Percentiles rank a stretch among this genome's conserved stretches.
These are phyloP conservation scores for Graptemys geographica DNA, from an alignment of 2,797 vertebrate species.

Conservation along the genomic window DNA sequence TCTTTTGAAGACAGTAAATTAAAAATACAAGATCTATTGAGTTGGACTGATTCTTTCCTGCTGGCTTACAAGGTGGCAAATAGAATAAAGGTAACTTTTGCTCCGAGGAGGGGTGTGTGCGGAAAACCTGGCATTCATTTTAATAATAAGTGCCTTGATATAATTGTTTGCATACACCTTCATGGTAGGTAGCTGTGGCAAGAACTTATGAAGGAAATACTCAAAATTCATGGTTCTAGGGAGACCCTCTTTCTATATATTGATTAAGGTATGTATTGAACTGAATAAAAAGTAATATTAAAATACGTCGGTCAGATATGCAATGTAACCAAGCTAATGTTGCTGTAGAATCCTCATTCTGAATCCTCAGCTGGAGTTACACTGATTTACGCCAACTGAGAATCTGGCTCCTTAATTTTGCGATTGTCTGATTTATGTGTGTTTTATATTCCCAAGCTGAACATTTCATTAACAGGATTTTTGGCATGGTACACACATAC, in stretches of 20 bases:
- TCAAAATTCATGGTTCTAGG: not conserved
- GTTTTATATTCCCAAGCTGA: not conserved
- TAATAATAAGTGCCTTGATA: not conserved
- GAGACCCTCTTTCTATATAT: not conserved
- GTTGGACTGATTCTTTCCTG: not conserved
- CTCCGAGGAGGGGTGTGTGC: not conserved
- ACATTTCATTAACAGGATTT: not conserved
- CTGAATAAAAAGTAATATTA: not conserved
- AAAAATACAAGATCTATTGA: constrained; percentile 30
- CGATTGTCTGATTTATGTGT: not conserved
- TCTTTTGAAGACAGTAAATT: constrained; percentile 56
- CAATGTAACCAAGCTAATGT: not conserved
- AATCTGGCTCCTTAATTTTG: not conserved
- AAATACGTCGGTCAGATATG: not conserved
- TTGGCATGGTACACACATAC: not conserved
- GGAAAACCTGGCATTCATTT: not conserved
- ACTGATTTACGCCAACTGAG: not conserved
- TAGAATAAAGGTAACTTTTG: not conserved
- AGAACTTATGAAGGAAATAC: fast-evolving
- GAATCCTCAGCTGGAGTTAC: not conserved
- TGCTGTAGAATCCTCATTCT: not conserved
- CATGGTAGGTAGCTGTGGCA: fast-evolving
- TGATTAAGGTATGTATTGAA: not conserved
- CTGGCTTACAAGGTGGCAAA: not conserved
- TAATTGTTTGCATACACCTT: fast-evolving